phyloP scores from a whole-genome alignment of 2,797 vertebrate genomes.

The Sus cebifrons region DNA sequence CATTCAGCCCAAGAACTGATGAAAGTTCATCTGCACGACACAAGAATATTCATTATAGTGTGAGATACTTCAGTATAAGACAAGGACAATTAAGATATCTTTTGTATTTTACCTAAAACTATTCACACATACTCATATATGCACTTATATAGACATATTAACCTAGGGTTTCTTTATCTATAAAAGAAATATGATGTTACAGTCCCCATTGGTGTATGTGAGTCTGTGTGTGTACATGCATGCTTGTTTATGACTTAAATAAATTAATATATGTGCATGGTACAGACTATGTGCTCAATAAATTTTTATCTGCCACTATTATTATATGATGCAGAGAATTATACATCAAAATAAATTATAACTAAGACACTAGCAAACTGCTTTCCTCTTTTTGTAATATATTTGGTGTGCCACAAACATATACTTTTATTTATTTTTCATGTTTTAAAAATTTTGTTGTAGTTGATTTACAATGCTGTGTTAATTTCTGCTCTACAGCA shows the following conservation, averaged over 20 bases:
- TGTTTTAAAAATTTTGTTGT: too few relatives aligned
- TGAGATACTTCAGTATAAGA: slow-evolving; percentile 2
- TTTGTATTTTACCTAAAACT: slow-evolving; percentile 30
- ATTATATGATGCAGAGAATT: neutral
- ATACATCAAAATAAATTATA: slow-evolving; percentile 24
- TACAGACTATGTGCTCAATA: neutral
- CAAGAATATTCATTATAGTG: slow-evolving; percentile 62
- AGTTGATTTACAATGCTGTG: too few relatives aligned
- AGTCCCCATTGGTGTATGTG: neutral
- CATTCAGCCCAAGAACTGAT: slow-evolving; percentile 39
- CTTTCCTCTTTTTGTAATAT: slow-evolving; percentile 13
- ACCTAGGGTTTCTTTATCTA: neutral
- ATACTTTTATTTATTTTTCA: neutral
- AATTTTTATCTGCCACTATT: neutral
- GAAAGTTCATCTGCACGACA: neutral
- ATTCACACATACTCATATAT: neutral
- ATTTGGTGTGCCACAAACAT: neutral
- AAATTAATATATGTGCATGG: neutral
- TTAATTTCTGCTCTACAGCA: too few relatives aligned
- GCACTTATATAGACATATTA: neutral
- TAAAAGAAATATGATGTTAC: neutral
- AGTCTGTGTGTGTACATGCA: neutral
- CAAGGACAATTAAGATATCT: neutral
- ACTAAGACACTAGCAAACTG: neutral
- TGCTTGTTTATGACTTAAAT: neutral